Evolutionary conservation across 2,113 vertebrate genomes (phyloP).

Genomic region (Egretta garzetta): DNA sequence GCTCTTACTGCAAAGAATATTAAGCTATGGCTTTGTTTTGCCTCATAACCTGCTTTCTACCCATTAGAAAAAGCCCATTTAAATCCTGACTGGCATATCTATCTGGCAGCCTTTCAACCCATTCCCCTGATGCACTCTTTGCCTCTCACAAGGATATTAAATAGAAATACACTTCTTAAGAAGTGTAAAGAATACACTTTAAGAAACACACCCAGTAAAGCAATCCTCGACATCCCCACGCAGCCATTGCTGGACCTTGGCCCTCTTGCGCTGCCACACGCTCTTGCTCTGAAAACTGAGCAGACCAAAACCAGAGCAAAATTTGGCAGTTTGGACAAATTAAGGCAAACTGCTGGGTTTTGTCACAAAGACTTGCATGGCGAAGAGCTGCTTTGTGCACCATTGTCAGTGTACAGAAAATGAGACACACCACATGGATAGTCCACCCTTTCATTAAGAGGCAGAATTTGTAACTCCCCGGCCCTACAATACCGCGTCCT

Average conservation of each 20-base stretch:
- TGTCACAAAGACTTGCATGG: neutral
- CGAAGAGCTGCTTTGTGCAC: neutral
- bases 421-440: fast-evolving
- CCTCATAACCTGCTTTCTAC: neutral
- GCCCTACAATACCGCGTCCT: neutral
- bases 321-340: neutral
- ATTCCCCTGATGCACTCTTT: neutral
- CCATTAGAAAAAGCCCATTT: neutral
- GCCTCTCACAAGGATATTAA: neutral
- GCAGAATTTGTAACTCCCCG: neutral
- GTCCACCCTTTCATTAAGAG: neutral
- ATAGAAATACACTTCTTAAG: neutral
- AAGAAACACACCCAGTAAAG: neutral
- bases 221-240: neutral
- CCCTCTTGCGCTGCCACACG: fast-evolving
- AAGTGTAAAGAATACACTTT: neutral
- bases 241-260: fast-evolving
- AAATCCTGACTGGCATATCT: constrained; percentile 16
- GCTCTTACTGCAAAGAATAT: neutral
- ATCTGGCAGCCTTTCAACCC: neutral
- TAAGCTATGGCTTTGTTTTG: constrained; percentile 25
- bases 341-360: neutral
- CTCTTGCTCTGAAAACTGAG: neutral
- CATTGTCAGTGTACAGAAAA: fast-evolving
- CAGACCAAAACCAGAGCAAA: neutral